Evolutionary conservation across 2,797 vertebrate genomes (phyloP), one percentile per base, ranked within the genome.

Genomic region (Squalus acanthias): DNA sequence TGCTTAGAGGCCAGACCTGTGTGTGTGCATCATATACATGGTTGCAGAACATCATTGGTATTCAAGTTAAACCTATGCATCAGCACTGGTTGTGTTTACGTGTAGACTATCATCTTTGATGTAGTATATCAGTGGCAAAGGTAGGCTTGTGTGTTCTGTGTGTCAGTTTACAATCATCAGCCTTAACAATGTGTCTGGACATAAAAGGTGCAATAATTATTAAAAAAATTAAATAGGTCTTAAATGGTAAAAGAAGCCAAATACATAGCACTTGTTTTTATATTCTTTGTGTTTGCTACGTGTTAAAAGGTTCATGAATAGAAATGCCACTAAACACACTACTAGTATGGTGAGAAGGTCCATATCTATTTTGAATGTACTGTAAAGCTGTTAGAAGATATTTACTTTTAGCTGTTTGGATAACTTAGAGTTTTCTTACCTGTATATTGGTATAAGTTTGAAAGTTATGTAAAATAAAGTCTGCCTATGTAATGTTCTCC

Each of bases 301-400:
- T 95, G 89, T 60, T 24, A 1, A 92, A 92, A 92, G 89, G 15
- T 33, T 12, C 89, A 65, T 95, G 26, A 76, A 57, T 95, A 74
- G 94, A 95, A 60, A 95, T 95, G 70, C 94, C 94, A 95, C 94
- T 76, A 95, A 95, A 76, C 70, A 95, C 70, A 95, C 94, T 95
- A 95, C 94, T 60, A 95, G 70, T 29, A 95, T 57, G 70, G 94
- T 76, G 94, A 95, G 70, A 57, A 7, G 70, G 69, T 76, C 70
- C 94, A 95, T 95, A 95, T 95, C 94, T 95, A 95, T 95, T 95
- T 95, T 95, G 94, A 95, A 95, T 95, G 94, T 95, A 95, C 94
- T 76, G 94, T 74, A 95, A 74, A 95, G 94, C 50, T 76, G 94
- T 95, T 95, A 95, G 70, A 95, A 72, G 50, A 95, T 24, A 95